These are phyloP conservation scores for Cichladusa arquata DNA, from an alignment of 2,113 vertebrate genomes.

Conservation along the genomic window DNA sequence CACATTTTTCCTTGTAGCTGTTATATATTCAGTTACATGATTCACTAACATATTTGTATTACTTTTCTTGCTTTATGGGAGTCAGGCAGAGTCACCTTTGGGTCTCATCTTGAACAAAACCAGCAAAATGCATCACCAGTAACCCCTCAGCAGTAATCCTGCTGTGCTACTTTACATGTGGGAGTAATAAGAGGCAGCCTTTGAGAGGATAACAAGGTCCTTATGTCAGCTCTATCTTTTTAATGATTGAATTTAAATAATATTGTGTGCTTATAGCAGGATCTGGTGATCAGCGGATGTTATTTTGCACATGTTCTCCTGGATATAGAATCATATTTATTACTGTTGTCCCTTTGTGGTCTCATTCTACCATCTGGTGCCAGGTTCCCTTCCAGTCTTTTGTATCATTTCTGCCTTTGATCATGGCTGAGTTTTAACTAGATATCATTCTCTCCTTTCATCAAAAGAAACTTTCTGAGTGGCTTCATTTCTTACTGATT, in stretches of 20 bases:
- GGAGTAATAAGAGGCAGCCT: conserved; percentile 2
- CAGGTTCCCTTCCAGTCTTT: neutral
- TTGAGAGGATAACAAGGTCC: conserved; percentile 11
- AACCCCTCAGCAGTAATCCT: neutral
- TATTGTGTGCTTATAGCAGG: neutral
- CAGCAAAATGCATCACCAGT: neutral
- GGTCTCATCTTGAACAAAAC: neutral
- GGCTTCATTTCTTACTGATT: neutral
- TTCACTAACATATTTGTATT: conserved; percentile 15
- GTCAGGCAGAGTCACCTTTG: neutral
- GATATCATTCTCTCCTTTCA: neutral
- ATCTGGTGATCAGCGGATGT: neutral
- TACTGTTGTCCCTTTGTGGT: neutral
- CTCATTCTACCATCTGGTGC: neutral
- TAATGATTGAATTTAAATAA: conserved; percentile 6
- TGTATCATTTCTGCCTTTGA: conserved; percentile 18
- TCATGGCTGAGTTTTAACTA: conserved; percentile 38
- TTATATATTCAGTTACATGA: conserved; percentile 26
- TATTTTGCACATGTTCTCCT: neutral
- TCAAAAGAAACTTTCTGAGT: conserved; percentile 5
- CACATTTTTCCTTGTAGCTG: neutral
- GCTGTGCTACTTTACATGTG: neutral
- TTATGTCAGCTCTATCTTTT: neutral
- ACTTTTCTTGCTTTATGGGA: neutral
- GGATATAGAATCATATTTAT: neutral